These are phyloP conservation scores for Equus przewalskii DNA, from an alignment of 2,113 vertebrate species.

Conservation along the genomic window DNA sequence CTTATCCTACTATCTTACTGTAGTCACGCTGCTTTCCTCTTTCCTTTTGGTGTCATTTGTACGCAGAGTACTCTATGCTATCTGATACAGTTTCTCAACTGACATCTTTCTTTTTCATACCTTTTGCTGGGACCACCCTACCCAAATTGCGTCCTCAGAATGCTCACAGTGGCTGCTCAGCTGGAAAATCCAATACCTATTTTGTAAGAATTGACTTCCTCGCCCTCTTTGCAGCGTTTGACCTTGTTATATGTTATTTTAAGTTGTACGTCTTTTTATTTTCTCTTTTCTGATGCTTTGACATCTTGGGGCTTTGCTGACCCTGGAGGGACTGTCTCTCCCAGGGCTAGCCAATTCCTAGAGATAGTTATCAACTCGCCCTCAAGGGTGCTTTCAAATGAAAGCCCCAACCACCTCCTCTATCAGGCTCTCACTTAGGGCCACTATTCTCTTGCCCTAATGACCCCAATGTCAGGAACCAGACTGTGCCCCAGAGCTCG, in stretches of 20 bases:
- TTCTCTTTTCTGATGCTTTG: neutral
- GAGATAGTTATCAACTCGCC: neutral
- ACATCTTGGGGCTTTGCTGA: neutral
- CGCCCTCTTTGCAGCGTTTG: neutral
- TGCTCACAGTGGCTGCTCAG: neutral
- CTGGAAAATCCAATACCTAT: neutral
- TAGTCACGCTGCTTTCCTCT: neutral
- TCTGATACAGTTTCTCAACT: neutral
- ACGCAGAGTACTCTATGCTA: neutral
- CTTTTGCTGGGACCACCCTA: neutral
- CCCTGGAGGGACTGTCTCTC: neutral
- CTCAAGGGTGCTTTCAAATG: neutral
- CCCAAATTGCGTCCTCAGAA: neutral
- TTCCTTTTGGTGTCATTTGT: neutral
- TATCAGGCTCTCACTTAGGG: neutral
- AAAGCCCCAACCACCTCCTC: neutral
- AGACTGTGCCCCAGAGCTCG: neutral
- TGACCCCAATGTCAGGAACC: too few species aligned
- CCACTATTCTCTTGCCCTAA: accelerated
- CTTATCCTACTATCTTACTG: neutral
- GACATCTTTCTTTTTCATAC: neutral
- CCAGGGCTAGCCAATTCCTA: neutral
- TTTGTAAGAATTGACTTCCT: neutral
- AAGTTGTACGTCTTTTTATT: neutral
- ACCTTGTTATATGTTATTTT: neutral